Percentiles rank a stretch among this genome's conserved stretches.
phyloP scores from a whole-genome alignment of 2,888 invertebrate genomes.

The Sceliomorpha sp. region DNA sequence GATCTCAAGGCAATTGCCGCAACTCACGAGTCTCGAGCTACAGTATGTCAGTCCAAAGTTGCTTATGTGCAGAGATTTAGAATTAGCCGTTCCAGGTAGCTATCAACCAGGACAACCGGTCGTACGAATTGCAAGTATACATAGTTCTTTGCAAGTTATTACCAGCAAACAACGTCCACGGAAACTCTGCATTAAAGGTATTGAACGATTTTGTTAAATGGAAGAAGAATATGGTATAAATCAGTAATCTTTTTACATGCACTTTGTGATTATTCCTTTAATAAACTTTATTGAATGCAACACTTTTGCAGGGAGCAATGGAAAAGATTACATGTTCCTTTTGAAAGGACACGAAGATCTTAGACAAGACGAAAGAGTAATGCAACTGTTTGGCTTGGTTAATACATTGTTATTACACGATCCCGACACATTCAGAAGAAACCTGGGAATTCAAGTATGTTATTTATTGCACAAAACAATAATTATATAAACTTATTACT shows the following conservation, averaged over 20 bases:
- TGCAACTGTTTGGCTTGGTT: conserved; percentile 98
- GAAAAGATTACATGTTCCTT: conserved; percentile 98
- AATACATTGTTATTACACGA: conserved; percentile 97
- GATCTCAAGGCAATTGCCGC: conserved; percentile 96
- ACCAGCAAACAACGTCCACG: conserved; percentile 98
- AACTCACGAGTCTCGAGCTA: conserved; percentile 92
- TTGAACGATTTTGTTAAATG: too few relatives aligned
- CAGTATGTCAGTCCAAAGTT: conserved; percentile 98
- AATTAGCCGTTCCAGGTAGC: conserved; percentile 98
- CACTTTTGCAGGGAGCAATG: conserved; percentile 89
- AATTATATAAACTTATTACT: too few relatives aligned
- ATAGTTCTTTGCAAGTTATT: conserved; percentile 96
- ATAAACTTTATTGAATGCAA: too few relatives aligned
- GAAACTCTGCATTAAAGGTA: conserved; percentile 93
- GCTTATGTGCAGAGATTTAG: conserved; percentile 92
- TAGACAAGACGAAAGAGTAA: conserved; percentile 98
- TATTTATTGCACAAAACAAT: conserved; percentile 1
- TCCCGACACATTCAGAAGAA: conserved; percentile 95
- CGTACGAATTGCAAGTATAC: conserved; percentile 93
- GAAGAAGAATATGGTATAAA: neutral
- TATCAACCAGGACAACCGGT: conserved; percentile 96
- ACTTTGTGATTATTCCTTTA: too few relatives aligned
- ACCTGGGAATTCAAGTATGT: conserved; percentile 84
- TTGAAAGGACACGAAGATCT: conserved; percentile 99
- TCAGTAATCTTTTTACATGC: too few relatives aligned